A percentile compares a stretch with the other conserved stretches of the same genome.
Evolutionary conservation across 2,888 invertebrate species (phyloP).

Genomic region (Eupithecia insigniata): DNA sequence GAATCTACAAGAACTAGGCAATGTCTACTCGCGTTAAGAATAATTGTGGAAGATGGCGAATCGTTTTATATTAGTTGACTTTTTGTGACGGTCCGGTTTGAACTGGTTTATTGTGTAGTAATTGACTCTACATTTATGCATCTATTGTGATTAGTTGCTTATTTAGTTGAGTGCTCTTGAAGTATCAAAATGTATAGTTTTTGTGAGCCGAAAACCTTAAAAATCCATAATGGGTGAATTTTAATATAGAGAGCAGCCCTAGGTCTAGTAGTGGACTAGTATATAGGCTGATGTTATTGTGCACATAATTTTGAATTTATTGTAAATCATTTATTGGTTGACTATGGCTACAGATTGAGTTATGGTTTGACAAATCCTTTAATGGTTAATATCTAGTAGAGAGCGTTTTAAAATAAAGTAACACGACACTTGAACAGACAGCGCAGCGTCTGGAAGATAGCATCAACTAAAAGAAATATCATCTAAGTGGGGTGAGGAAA

Average conservation of each 20-base stretch:
- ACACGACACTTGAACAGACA: slow-evolving; percentile 1
- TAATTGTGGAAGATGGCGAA: neutral
- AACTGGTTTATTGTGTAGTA: neutral
- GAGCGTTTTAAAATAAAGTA: neutral
- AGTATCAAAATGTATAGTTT: neutral
- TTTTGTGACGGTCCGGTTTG: neutral
- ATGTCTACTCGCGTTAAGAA: neutral
- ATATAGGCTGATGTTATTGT: too few relatives aligned
- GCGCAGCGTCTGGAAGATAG: slow-evolving; percentile 1
- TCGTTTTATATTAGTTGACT: neutral
- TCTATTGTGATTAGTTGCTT: neutral
- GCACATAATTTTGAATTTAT: neutral
- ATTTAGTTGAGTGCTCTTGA: neutral
- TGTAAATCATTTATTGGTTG: neutral
- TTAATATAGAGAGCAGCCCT: neutral
- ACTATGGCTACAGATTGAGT: neutral
- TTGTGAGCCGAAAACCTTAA: too few relatives aligned
- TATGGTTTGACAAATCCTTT: slow-evolving; percentile 7
- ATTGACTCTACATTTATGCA: neutral
- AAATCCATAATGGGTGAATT: too few relatives aligned
- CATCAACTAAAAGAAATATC: neutral
- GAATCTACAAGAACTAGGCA: slow-evolving; percentile 15
- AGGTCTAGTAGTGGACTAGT: neutral
- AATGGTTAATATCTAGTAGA: neutral
- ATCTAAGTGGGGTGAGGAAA: neutral